phyloP scores from a whole-genome alignment of 1,140 invertebrate genomes.

The Apocrypta bakeri region DNA sequence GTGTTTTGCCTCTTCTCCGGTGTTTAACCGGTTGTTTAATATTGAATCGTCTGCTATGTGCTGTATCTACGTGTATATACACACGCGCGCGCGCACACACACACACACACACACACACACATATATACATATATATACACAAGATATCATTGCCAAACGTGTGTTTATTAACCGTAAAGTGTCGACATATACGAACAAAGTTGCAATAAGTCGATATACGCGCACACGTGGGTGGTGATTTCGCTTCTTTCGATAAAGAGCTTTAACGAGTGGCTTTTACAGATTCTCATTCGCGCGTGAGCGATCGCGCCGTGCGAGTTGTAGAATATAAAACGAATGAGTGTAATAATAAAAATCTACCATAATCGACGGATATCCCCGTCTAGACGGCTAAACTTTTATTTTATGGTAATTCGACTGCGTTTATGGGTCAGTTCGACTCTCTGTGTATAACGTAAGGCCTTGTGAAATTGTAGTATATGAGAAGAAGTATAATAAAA shows the following conservation, averaged over 20 bases:
- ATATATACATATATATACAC: neutral
- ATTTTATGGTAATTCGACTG: slow-evolving; percentile 7
- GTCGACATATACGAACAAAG: neutral
- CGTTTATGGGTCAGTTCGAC: neutral
- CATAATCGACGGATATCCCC: neutral
- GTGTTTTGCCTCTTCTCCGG: too few species aligned
- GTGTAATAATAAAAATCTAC: slow-evolving; percentile 9
- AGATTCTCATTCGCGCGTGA: neutral
- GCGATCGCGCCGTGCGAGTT: neutral
- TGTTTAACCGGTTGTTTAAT: too few species aligned
- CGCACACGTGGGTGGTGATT: slow-evolving; percentile 31
- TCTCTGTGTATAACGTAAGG: neutral
- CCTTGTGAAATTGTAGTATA: neutral
- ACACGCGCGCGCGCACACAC: too few species aligned
- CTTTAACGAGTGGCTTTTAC: slow-evolving; percentile 28
- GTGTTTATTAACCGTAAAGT: neutral
- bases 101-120: too few species aligned
- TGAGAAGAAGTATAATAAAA: neutral
- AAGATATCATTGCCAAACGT: too few species aligned
- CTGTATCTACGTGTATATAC: neutral
- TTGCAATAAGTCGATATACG: neutral
- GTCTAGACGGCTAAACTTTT: slow-evolving; percentile 18
- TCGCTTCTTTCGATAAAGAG: slow-evolving; percentile 26
- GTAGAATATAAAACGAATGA: neutral
- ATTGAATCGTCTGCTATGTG: neutral